Evolutionary conservation across 2,888 invertebrate genomes (phyloP), one percentile per base, ranked within the genome.

Genomic region (Drosophila stalkeri): DNA sequence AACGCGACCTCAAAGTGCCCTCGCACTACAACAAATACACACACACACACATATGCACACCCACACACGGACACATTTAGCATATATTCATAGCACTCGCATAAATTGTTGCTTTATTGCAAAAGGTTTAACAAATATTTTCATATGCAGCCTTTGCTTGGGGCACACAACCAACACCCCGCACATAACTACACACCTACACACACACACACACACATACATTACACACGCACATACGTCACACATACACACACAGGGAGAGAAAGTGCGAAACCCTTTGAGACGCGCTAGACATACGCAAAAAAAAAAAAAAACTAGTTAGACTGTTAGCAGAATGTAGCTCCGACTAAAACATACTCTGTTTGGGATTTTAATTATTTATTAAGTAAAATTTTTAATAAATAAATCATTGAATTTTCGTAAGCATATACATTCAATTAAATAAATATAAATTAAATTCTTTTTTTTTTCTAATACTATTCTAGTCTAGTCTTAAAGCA

Each of bases 221-320:
- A 33, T 33, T 8, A 33, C 33, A 39, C 39, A 39, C 39, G 0
- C 2, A 39, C 35, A 33, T 33, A 9, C 8, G 37, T 14, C 37
- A 14, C 27, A 27, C 27, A 11, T 18, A 46, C 44, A 20, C 46
- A 46, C 16, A 43, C 18, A 43, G 4, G 9, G 9, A 59, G 43
- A 51, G 64, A 62, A 69, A 72, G 87, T 89, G 89, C 74, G 87
- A 83, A 81, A 78, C 76, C 84, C 84, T 89, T 84, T 84, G 84
- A 83, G 84, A 84, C 71, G 57, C 84, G 72, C 67, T 66, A 86
- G 80, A 79, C 67, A 72, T 60, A 43, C 60, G 51, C 46, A 55
- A 62, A 68, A 64, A 59, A 44, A 49, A 46, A 55, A 62, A 68
- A 64, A 59, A 44, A 44, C 44, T 62, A 37, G 44, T 35, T 35